Base-by-base conservation (phyloP, 2,888 invertebrate species). In the Gastrophysa polygoni region DNA sequence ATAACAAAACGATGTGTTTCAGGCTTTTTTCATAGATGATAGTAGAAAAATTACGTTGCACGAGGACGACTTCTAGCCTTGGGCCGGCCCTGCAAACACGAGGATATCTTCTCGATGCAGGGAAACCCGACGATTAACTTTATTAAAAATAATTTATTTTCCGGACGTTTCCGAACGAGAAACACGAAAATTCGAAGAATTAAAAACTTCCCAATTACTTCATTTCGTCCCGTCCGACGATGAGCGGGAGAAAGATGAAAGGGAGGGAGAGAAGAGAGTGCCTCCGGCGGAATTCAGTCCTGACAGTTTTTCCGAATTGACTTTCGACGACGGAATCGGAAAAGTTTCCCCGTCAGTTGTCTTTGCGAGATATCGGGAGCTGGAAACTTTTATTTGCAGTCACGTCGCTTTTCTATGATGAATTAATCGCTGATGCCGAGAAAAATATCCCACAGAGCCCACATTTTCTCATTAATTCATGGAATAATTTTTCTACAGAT, bases 41-140 rank as follows among this genome's bases (percentile, higher is more conserved):
- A n/a, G n/a, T n/a, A n/a, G n/a, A n/a, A n/a, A n/a, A n/a, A n/a
- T n/a, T n/a, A n/a, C n/a, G n/a, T n/a, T n/a, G n/a, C n/a, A n/a
- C n/a, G n/a, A n/a, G n/a, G n/a, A n/a, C n/a, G n/a, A n/a, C n/a
- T n/a, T n/a, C n/a, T n/a, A n/a, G n/a, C n/a, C n/a, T n/a, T n/a
- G n/a, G n/a, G n/a, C n/a, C n/a, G n/a, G n/a, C n/a, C n/a, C n/a
- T n/a, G n/a, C n/a, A n/a, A n/a, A n/a, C n/a, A n/a, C n/a, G n/a
- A n/a, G n/a, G n/a, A n/a, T n/a, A n/a, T n/a, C n/a, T n/a, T n/a
- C n/a, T n/a, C n/a, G n/a, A n/a, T n/a, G n/a, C n/a, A n/a, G n/a
- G n/a, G n/a, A n/a, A n/a, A n/a, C n/a, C n/a, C n/a, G n/a, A 51
- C 38, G 20, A 52, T 52, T 52, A 52, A 20, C 52, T 52, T 52